Evolutionary conservation across 2,797 vertebrate genomes (phyloP), one percentile per base, ranked within the genome.

Genomic region (Hyperoplus lanceolatus): DNA sequence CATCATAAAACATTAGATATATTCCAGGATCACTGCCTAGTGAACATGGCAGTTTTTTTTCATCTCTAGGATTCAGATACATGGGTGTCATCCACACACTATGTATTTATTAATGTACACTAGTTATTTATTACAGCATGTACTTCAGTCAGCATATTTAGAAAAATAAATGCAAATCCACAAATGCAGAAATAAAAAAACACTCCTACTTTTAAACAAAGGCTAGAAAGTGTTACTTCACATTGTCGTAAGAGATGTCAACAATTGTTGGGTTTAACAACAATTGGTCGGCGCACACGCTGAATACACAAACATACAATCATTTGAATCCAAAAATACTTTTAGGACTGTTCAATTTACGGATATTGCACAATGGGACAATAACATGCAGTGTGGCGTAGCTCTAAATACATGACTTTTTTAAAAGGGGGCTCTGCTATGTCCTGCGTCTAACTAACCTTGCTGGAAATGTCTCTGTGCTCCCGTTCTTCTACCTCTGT

Each of bases 401-500:
- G 29, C 29, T 29, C 29, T 29, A 29, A 29, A 29, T 3, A 29
- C 29, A 29, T 29, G 29, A 29, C 29, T 29, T 29, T 29, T 29
- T 29, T 3, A 29, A 29, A 29, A 29, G 29, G 3, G 29, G 29
- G 29, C 3, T 29, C 29, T 29, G 29, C 29, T 29, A 29, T 29
- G 29, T 29, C 29, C 29, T 29, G 29, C 4, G 41, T 4, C 45
- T 0, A 14, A 68, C 79, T 6, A 9, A 87, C 88, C 86, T 65
- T 86, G 63, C 38, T 38, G 39, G 59, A 15, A 5, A n/a, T 1
- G 0, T 49, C 36, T 11, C 42, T 45, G 12, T 21, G 60, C 7
- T 85, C 51, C n/a, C 9, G 69, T 12, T 16, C 41, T 12, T 93
- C 89, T 3, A 64, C 74, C 16, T 79, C 55, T 0, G 53, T n/a